Base-by-base conservation (phyloP, 2,888 invertebrate genomes). In the Suillia variegata region DNA sequence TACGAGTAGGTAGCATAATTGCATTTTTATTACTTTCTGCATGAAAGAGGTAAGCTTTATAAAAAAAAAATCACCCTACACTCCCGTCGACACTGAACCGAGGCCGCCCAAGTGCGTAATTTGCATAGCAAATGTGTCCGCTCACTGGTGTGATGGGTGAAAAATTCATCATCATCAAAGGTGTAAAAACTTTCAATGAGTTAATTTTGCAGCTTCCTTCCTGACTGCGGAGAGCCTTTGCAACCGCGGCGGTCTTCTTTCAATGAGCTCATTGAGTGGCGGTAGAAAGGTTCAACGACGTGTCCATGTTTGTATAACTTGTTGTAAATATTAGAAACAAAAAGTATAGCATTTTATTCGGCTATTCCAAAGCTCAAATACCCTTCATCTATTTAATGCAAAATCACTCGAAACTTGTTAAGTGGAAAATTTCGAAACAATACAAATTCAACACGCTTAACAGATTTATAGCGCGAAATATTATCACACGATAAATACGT, bases 161-260 rank as follows among this genome's bases (percentile, higher is more conserved):
- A 69, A n/a, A 75, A 75, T 70, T 69, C 75, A 78, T 75, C 77
- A 55, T 47, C 59, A 74, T 76, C 70, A 74, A 76, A 78, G 77
- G 78, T 77, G 78, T 71, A 73, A 75, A 74, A 75, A 74, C 71
- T 76, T 75, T 76, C 68, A 75, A 70, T 73, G 76, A 73, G 69
- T 74, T 76, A 76, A 76, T 76, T 73, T 76, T 67, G 71, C 70
- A 71, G 70, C 70, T 64, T 70, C 38, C n/a, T 38, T 4, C 38
- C n/a, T n/a, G 4, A 8, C 38, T n/a, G 13, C 10, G 6, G 10
- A 13, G 38, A 5, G 10, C 10, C n/a, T 38, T 38, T 4, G 10
- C 38, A 13, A 4, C 26, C 26, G 26, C 10, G 26, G 26, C 5
- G 10, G 10, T 26, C 38, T 38, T 4, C 38, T 38, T 38, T n/a